Evolutionary conservation across 2,888 invertebrate genomes (phyloP).

Genomic region (Synergus gifuensis): DNA sequence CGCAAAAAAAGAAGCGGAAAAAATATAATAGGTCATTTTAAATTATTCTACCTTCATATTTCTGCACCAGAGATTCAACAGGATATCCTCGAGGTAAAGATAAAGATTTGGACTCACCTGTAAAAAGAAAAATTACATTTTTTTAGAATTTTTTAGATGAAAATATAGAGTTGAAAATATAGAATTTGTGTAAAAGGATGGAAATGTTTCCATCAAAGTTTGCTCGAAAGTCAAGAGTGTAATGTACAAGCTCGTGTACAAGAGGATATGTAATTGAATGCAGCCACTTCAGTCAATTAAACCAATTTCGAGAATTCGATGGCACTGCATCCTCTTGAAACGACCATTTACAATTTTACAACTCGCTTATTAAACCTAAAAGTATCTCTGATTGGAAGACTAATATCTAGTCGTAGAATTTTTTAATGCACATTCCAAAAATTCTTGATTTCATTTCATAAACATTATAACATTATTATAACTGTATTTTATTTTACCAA

Average conservation of each 20-base stretch:
- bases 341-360: slow-evolving; percentile 51
- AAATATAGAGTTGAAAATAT: neutral
- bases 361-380: slow-evolving; percentile 35
- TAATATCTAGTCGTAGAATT: neutral
- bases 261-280: slow-evolving; percentile 49
- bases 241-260: slow-evolving; percentile 39
- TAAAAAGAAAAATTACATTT: slow-evolving; percentile 73
- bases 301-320: slow-evolving; percentile 62
- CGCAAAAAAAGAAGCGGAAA: no score
- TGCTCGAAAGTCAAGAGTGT: slow-evolving; percentile 52
- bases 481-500: no score
- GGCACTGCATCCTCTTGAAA: slow-evolving; percentile 54
- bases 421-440: neutral
- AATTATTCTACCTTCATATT: slow-evolving; percentile 66
- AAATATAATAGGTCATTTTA: no score
- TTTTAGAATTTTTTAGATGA: slow-evolving; percentile 39
- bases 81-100: slow-evolving; percentile 77
- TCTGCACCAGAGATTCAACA: slow-evolving; percentile 62
- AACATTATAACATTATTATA: no score
- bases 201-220: slow-evolving; percentile 52
- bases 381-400: slow-evolving; percentile 13
- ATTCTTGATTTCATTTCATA: neutral
- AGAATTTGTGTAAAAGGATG: neutral
- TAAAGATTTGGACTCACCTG: slow-evolving; percentile 81
- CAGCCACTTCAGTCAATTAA: slow-evolving; percentile 63